A percentile compares a stretch with the other conserved stretches of the same genome.
Evolutionary conservation across 1,140 invertebrate genomes (phyloP).

Genomic region (Drosophila teissieri): DNA sequence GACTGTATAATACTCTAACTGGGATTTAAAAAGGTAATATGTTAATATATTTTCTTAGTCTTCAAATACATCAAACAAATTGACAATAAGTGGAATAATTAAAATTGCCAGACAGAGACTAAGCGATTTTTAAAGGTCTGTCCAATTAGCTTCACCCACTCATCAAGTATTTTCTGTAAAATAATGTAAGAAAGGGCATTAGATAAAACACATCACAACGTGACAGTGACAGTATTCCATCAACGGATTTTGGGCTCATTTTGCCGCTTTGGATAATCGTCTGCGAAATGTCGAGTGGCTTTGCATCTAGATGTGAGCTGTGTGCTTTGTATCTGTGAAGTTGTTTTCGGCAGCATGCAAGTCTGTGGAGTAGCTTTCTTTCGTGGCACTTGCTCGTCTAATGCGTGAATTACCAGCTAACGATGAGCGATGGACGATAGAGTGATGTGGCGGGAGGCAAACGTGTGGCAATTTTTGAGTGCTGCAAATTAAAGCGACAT

Average conservation of each 20-base stretch:
- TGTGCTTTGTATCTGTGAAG: constrained; percentile 7
- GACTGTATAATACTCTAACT: constrained; percentile 44
- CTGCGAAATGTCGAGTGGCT: constrained; percentile 52
- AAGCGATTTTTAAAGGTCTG: no score
- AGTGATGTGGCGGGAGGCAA: constrained; percentile 23
- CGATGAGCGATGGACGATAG: constrained; percentile 25
- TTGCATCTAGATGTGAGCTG: constrained; percentile 63
- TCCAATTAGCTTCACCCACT: no score
- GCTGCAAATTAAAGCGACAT: constrained; percentile 64
- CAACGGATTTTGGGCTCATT: constrained; percentile 57
- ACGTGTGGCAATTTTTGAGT: constrained; percentile 56
- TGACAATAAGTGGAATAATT: no score
- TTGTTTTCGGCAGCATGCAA: constrained; percentile 57
- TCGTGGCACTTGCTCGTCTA: constrained; percentile 74
- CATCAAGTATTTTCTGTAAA: no score
- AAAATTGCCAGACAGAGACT: no score
- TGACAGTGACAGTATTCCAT: constrained; percentile 43
- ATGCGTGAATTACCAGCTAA: constrained; percentile 71
- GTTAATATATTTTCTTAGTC: neutral
- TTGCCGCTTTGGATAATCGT: constrained; percentile 55
- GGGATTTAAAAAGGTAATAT: neutral
- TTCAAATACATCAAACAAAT: no score
- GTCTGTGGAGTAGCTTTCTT: constrained; percentile 74
- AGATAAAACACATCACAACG: constrained; percentile 16
- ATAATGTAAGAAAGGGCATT: neutral